These are phyloP conservation scores for Ecdyonurus torrentis DNA, from an alignment of 2,888 invertebrate genomes.

Conservation along the genomic window DNA sequence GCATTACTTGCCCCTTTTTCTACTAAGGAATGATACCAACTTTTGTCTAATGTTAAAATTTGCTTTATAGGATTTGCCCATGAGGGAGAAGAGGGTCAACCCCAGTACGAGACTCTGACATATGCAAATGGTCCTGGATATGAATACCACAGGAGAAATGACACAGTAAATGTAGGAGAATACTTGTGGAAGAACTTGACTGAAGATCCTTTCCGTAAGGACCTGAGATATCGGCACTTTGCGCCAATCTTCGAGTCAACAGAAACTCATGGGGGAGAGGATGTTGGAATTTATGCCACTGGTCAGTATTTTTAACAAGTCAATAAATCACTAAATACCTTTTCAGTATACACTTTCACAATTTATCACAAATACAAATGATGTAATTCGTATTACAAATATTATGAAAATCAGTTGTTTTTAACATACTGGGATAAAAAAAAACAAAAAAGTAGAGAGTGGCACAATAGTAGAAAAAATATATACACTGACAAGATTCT, in stretches of 20 bases:
- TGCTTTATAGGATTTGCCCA: slow-evolving; percentile 29
- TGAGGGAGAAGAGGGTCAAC: slow-evolving; percentile 17
- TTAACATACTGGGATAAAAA: no score
- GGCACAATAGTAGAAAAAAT: no score
- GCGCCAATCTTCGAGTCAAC: slow-evolving; percentile 32
- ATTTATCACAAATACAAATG: no score
- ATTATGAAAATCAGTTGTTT: no score
- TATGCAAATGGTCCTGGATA: slow-evolving; percentile 48
- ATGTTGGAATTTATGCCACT: slow-evolving; percentile 46
- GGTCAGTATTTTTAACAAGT: slow-evolving; percentile 23
- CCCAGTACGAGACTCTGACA: slow-evolving; percentile 38
- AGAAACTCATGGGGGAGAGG: slow-evolving; percentile 49
- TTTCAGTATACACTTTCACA: no score
- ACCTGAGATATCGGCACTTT: slow-evolving; percentile 32
- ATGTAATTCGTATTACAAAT: no score
- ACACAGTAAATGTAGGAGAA: slow-evolving; percentile 18
- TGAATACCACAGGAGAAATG: slow-evolving; percentile 28
- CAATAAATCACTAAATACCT: no score
- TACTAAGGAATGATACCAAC: no score
- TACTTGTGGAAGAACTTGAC: slow-evolving; percentile 24
- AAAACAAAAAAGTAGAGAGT: no score
- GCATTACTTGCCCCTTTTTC: no score
- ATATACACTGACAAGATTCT: no score
- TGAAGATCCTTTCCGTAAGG: slow-evolving; percentile 21
- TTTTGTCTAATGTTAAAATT: no score